These are phyloP conservation scores for Chascanopsetta lugubris DNA, from an alignment of 2,113 vertebrate species.

Conservation along the genomic window DNA sequence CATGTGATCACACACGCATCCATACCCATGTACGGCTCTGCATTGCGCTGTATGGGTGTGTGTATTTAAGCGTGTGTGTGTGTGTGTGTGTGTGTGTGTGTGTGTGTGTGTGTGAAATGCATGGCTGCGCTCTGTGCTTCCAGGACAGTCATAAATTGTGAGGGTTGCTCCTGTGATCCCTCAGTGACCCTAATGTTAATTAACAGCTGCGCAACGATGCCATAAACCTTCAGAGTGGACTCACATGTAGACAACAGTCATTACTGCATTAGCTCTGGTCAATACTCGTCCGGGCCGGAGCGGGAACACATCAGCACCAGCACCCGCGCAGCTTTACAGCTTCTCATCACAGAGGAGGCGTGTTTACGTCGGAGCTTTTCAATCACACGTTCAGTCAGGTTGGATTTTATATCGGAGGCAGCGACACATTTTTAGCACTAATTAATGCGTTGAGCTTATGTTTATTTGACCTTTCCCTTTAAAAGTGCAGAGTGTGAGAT, in stretches of 20 bases:
- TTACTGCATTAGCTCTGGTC: slow-evolving; percentile 77
- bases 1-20: slow-evolving; percentile 8
- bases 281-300: slow-evolving; percentile 62
- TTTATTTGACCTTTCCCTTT: too few relatives aligned
- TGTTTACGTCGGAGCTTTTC: too few relatives aligned
- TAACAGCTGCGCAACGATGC: slow-evolving; percentile 64
- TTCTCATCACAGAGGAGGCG: background rate
- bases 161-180: slow-evolving; percentile 66
- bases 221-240: slow-evolving; percentile 75
- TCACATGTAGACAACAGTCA: slow-evolving; percentile 69
- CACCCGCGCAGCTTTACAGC: background rate
- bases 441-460: too few relatives aligned
- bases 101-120: slow-evolving; percentile 28
- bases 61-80: slow-evolving; percentile 4
- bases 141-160: slow-evolving; percentile 67
- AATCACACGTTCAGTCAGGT: too few relatives aligned
- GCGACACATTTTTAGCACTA: too few relatives aligned
- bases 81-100: background rate
- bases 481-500: too few relatives aligned
- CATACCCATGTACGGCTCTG: background rate
- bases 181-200: slow-evolving; percentile 76
- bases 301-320: slow-evolving; percentile 34
- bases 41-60: slow-evolving; percentile 12
- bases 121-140: slow-evolving; percentile 53
- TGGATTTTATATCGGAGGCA: too few relatives aligned